Evolutionary conservation across 2,888 invertebrate species (phyloP), one percentile per base, ranked within the genome.

Genomic region (Daptonema setosum): DNA sequence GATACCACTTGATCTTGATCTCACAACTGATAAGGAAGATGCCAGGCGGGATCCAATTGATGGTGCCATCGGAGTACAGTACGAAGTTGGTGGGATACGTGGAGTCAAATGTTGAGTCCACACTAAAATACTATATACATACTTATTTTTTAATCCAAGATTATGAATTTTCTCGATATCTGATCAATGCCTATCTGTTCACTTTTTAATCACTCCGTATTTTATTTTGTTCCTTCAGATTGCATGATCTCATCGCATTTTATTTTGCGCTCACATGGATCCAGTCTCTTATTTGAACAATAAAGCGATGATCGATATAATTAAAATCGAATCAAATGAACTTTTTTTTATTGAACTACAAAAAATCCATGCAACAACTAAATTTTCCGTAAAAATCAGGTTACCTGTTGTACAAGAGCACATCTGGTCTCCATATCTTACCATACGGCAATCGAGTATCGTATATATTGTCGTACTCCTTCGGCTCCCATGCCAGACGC

Each of bases 1-100:
- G 93, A 77, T 93, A 93, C 90, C 91, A 93, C 67, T 88, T 90
- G 77, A 93, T 93, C 78, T 93, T 88, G 71, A 93, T 93, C 77
- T 90, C 88, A 79, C 93, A 95, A 66, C 62, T 62, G 41, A 67
- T 64, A 52, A 68, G 67, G 60, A 68, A 68, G 5, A 68, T 68
- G 48, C 68, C 68, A 56, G 95, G 95, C 65, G 95, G 95, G 68
- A 97, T 85, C 80, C 93, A 95, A 64, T 87, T 79, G 72, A 91
- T 90, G 66, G 84, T 84, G 64, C 95, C 95, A 76, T 88, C 87
- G 77, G 83, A 83, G 65, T 85, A 81, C 63, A 95, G 90, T 67
- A 95, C 87, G 68, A 93, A 87, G 77, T 95, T 93, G 64, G 91
- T 90, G 62, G 87, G 88, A 76, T 86, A 95, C 68, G 91, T 91